Evolutionary conservation across 2,113 vertebrate species (phyloP).

Genomic region (Ictalurus furcatus): DNA sequence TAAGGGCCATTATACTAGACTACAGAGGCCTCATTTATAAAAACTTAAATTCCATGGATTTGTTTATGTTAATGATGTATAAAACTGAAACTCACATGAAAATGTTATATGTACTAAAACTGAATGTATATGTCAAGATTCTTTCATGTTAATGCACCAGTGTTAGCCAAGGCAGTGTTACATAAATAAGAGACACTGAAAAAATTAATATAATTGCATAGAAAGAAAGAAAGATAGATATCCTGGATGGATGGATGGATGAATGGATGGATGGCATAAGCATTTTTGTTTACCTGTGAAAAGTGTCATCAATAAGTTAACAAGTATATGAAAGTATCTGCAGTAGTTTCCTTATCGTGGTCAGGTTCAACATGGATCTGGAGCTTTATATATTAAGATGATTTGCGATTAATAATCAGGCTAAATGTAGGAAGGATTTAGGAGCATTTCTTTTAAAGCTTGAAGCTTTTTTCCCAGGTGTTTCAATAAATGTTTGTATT

Average conservation of each 20-base stretch:
- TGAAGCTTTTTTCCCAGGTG: neutral
- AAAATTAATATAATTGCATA: neutral
- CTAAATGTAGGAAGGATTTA: neutral
- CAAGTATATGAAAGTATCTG: neutral
- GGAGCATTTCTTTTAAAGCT: neutral
- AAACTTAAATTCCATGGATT: neutral
- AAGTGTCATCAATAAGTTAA: neutral
- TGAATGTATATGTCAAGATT: neutral
- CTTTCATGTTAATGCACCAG: neutral
- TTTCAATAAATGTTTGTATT: neutral
- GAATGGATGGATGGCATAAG: neutral
- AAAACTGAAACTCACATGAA: neutral
- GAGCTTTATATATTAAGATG: neutral
- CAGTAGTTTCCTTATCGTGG: neutral
- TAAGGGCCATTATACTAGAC: neutral
- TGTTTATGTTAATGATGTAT: neutral
- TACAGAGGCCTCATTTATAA: neutral
- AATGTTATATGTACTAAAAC: neutral
- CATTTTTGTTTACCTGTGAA: neutral
- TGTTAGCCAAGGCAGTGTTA: neutral
- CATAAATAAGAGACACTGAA: neutral
- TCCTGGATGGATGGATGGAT: neutral
- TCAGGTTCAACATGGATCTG: neutral
- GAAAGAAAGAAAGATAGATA: neutral
- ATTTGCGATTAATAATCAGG: neutral